Evolutionary conservation across 2,797 vertebrate species (phyloP).

Genomic region (Sparidentex hasta): DNA sequence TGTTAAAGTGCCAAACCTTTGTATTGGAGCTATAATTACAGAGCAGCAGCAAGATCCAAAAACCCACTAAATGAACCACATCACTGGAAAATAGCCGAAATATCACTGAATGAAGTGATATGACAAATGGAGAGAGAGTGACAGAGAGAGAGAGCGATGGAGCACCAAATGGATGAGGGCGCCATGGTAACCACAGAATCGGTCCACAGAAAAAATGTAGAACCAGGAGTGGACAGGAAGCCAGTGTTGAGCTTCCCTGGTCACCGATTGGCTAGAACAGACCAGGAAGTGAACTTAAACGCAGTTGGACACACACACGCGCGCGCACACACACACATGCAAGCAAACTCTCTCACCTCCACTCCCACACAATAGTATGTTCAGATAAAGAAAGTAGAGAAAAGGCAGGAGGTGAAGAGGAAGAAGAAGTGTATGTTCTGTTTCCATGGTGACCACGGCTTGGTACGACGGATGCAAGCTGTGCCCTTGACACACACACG

Average conservation of each 20-base stretch:
- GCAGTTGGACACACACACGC: slow-evolving; percentile 7
- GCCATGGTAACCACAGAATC: slow-evolving; percentile 48
- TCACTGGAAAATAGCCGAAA: not conserved
- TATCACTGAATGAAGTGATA: slow-evolving; percentile 6
- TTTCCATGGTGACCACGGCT: slow-evolving; percentile 78
- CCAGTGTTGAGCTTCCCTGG: slow-evolving; percentile 10
- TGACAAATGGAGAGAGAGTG: not conserved
- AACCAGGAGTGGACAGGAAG: slow-evolving; percentile 4
- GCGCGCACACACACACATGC: not conserved
- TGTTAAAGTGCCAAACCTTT: too few species aligned
- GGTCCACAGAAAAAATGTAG: slow-evolving; percentile 9
- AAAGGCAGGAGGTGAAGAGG: slow-evolving; percentile 44
- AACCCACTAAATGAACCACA: not conserved
- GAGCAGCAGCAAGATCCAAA: not conserved
- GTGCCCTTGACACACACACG: slow-evolving; percentile 75
- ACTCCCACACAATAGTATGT: slow-evolving; percentile 10
- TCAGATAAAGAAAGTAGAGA: slow-evolving; percentile 20
- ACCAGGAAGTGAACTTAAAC: slow-evolving; percentile 46
- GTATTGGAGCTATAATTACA: too few species aligned
- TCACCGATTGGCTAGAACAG: slow-evolving; percentile 18
- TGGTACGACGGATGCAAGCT: slow-evolving; percentile 59
- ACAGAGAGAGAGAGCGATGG: not conserved
- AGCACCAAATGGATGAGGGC: slow-evolving; percentile 30
- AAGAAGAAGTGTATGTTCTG: slow-evolving; percentile 73
- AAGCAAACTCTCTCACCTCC: not conserved